Evolutionary conservation across 2,888 invertebrate genomes (phyloP), one percentile per base, ranked within the genome.

Genomic region (Eupelmus urozonus): DNA sequence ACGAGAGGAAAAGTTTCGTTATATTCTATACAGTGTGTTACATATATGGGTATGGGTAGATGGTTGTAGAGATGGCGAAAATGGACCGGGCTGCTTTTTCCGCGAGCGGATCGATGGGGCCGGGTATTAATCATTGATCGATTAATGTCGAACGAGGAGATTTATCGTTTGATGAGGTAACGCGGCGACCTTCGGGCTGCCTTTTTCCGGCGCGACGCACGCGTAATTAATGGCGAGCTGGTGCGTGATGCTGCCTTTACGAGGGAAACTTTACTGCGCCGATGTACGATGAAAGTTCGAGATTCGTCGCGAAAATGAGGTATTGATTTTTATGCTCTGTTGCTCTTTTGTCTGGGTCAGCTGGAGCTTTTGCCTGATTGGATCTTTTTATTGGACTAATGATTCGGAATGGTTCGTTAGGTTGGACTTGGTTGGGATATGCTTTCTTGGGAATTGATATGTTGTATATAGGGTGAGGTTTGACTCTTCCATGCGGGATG

Each of bases 81-180:
- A 45, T 34, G 9, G 5, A 34, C 34, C 3, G 34, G 34, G 34
- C n/a, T n/a, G n/a, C n/a, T n/a, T n/a, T n/a, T n/a, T n/a, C n/a
- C n/a, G n/a, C n/a, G n/a, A n/a, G n/a, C n/a, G n/a, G n/a, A n/a
- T n/a, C n/a, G n/a, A n/a, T n/a, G n/a, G n/a, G 9, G 34, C 9
- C 13, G 7, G 45, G 4, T 16, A 34, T 34, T 42, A 34, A 49
- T 29, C 11, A 29, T 60, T 49, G 13, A 59, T 70, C 70, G 23
- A 45, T 70, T 70, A 70, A 57, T 25, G 45, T 57, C 57, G 57
- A 69, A 57, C n/a, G 25, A 25, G n/a, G n/a, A 27, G 59, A 70
- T 70, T 70, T 70, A 59, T 70, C 20, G 49, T 29, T 59, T 49
- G 13, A 45, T 18, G 27, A 69, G 42, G 9, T 16, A 45, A 45